Evolutionary conservation across 2,113 vertebrate genomes (phyloP).

Genomic region (Lasiurus cinereus): DNA sequence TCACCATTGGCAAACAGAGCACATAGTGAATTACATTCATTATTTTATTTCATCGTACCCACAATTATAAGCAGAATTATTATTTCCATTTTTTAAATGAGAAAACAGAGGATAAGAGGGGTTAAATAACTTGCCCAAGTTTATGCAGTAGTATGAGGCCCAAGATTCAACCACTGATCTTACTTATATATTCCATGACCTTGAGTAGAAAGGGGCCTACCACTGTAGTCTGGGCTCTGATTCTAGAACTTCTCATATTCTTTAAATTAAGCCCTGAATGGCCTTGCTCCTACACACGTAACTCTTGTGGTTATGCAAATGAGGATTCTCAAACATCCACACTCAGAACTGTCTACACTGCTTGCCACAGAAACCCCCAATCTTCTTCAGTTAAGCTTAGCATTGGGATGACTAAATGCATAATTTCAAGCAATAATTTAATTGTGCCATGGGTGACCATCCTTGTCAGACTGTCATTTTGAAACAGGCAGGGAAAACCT

Average conservation of each 20-base stretch:
- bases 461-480: not conserved
- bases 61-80: constrained; percentile 11
- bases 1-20: not conserved
- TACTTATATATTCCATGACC: not conserved
- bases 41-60: constrained; percentile 19
- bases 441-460: not conserved
- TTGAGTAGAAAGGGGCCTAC: not conserved
- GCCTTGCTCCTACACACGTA: not conserved
- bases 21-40: not conserved
- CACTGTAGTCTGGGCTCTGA: not conserved
- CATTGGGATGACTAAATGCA: not conserved
- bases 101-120: not conserved
- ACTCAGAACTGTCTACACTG: not conserved
- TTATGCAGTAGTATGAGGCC: not conserved
- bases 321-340: not conserved
- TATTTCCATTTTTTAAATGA: constrained; percentile 56
- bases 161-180: not conserved
- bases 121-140: not conserved
- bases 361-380: not conserved
- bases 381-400: not conserved
- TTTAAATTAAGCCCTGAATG: not conserved
- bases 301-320: not conserved
- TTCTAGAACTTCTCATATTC: not conserved
- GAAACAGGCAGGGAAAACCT: not conserved
- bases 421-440: not conserved